A percentile compares a stretch with the other conserved stretches of the same genome.
Conservation (phyloP, 2,113 vertebrate species). For the Noturus placidus region DNA sequence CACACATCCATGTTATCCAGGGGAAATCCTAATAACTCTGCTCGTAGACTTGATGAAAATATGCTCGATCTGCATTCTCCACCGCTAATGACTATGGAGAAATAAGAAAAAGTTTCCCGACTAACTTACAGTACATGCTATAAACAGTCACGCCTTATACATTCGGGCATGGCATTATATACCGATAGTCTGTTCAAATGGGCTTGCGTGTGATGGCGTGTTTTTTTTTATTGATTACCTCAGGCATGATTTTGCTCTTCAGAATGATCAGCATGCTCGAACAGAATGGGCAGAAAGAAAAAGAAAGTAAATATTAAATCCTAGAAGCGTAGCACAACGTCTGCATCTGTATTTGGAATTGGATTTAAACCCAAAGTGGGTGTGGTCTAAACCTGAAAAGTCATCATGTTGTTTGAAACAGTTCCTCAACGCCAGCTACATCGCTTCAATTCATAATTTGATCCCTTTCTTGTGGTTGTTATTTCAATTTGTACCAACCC, state of each 20-base stretch:
- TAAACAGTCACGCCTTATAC: not conserved
- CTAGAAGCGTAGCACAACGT: not conserved
- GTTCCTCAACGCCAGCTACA: not conserved
- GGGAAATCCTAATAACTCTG: conserved; percentile 45
- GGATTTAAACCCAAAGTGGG: not conserved
- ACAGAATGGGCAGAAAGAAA: not conserved
- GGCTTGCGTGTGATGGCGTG: not conserved
- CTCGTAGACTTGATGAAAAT: conserved; percentile 25
- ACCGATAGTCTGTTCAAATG: not conserved
- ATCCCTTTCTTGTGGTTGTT: not conserved
- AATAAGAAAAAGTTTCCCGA: not conserved
- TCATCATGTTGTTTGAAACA: not conserved
- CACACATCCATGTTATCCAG: conserved; percentile 47
- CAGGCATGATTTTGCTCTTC: not conserved
- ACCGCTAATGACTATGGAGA: conserved; percentile 17
- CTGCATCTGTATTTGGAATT: not conserved
- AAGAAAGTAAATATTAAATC: not conserved
- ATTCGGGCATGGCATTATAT: not conserved
- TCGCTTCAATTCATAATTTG: not conserved
- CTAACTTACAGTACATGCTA: not conserved
- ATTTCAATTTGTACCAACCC: too few species aligned
- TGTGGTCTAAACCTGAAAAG: not conserved
- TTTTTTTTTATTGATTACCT: not conserved
- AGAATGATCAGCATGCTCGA: not conserved
- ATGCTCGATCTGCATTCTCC: conserved; percentile 38